phyloP scores from a whole-genome alignment of 2,113 vertebrate species.

The Numida meleagris region DNA sequence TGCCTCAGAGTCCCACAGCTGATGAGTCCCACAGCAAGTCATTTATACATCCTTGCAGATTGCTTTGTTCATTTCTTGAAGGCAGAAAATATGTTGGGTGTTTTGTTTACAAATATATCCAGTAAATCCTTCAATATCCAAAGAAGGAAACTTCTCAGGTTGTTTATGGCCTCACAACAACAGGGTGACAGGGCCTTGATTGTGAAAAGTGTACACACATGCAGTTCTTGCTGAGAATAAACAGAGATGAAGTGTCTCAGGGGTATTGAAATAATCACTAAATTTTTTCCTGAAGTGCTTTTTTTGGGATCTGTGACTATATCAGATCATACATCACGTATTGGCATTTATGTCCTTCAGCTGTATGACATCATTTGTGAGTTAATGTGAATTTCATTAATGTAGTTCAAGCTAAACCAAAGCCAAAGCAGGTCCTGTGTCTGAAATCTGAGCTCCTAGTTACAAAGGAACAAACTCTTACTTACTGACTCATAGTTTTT shows the following conservation, averaged over 20 bases:
- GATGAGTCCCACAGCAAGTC: background rate
- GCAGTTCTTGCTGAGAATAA: background rate
- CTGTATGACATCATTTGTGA: constrained; percentile 64
- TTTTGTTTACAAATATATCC: background rate
- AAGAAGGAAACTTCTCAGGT: background rate
- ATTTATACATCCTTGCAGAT: background rate
- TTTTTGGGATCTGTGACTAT: constrained; percentile 22
- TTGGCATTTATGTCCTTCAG: constrained; percentile 70
- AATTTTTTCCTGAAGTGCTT: background rate
- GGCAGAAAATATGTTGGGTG: background rate
- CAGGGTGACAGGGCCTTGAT: background rate
- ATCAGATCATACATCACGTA: constrained; percentile 52
- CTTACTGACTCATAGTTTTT: constrained; percentile 70
- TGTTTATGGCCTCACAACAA: background rate
- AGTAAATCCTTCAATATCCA: background rate
- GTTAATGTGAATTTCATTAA: constrained; percentile 68
- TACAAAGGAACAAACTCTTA: constrained; percentile 67
- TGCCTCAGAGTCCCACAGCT: background rate
- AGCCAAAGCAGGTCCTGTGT: constrained; percentile 69
- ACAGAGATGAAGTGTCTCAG: background rate
- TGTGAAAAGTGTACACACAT: background rate
- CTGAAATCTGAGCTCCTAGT: constrained; percentile 76
- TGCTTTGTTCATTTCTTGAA: background rate
- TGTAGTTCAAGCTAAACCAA: constrained; percentile 58
- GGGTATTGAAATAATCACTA: background rate